These are phyloP conservation scores for Ormyrus nitidulus DNA, from an alignment of 2,888 invertebrate genomes.

Conservation along the genomic window DNA sequence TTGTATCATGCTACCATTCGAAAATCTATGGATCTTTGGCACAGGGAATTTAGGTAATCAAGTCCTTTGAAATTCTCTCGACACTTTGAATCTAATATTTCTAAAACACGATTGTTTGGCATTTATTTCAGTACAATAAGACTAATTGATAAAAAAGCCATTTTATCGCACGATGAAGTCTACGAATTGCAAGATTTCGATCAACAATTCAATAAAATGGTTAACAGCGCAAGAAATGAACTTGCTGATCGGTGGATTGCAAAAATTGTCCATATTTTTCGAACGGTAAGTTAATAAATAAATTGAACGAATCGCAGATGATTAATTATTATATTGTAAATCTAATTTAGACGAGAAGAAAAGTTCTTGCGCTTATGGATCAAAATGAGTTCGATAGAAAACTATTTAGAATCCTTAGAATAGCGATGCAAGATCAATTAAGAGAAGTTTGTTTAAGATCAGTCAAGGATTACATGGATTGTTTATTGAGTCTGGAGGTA, in stretches of 20 bases:
- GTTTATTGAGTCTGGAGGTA: slow-evolving; percentile 87
- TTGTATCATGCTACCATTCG: slow-evolving; percentile 89
- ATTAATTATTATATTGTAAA: neutral
- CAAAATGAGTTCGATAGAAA: slow-evolving; percentile 81
- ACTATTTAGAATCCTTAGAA: slow-evolving; percentile 90
- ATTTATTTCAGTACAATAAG: slow-evolving; percentile 78
- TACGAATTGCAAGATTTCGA: slow-evolving; percentile 84
- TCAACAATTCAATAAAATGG: slow-evolving; percentile 77
- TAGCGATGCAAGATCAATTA: slow-evolving; percentile 92
- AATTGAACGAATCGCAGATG: neutral
- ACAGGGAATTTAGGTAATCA: slow-evolving; percentile 83
- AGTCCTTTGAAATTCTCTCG: neutral
- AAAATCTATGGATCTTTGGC: slow-evolving; percentile 88
- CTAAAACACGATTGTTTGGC: neutral
- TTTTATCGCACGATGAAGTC: slow-evolving; percentile 79
- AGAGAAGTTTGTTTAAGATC: slow-evolving; percentile 89
- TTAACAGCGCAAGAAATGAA: slow-evolving; percentile 82
- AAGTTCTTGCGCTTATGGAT: slow-evolving; percentile 82
- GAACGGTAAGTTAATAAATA: slow-evolving; percentile 74
- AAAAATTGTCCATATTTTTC: slow-evolving; percentile 80
- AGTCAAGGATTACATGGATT: slow-evolving; percentile 85
- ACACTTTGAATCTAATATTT: slow-evolving; percentile 9
- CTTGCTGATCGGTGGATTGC: slow-evolving; percentile 83
- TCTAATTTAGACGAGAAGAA: slow-evolving; percentile 79
- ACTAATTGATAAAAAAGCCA: slow-evolving; percentile 79